phyloP scores from a whole-genome alignment of 2,888 invertebrate genomes.

The Hemithea aestivaria region DNA sequence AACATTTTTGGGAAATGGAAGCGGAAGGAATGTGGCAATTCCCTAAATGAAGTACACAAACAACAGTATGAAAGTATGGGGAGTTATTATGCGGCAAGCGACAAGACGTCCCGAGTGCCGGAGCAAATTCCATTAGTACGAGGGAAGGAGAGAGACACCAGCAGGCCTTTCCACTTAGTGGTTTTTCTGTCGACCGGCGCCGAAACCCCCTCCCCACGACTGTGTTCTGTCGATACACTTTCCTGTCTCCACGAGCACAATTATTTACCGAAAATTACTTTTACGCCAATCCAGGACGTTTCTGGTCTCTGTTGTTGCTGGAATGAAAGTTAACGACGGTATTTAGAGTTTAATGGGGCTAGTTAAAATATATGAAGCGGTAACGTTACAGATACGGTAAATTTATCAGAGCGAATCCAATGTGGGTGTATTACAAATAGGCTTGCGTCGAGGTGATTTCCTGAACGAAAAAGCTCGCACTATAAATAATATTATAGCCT shows the following conservation, averaged over 20 bases:
- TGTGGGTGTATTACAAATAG: conserved; percentile 31
- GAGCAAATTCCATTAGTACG: conserved; percentile 53
- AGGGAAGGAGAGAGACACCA: conserved; percentile 36
- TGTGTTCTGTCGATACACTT: conserved; percentile 33
- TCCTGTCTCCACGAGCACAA: conserved; percentile 26
- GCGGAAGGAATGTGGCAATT: conserved; percentile 5
- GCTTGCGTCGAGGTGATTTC: conserved; percentile 42
- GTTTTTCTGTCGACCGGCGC: conserved; percentile 43
- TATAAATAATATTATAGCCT: conserved; percentile 44
- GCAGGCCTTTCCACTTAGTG: conserved; percentile 50
- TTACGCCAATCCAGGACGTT: conserved; percentile 3
- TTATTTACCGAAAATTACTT: conserved; percentile 27
- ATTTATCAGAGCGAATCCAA: conserved; percentile 45
- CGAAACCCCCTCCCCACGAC: conserved; percentile 22
- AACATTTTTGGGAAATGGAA: conserved; percentile 3
- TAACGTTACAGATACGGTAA: conserved; percentile 33
- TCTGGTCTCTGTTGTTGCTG: conserved; percentile 1
- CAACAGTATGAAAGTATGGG: conserved; percentile 23
- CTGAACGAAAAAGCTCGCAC: conserved; percentile 42
- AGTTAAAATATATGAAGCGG: conserved; percentile 27
- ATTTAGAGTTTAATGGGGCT: conserved; percentile 30
- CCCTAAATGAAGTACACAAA: conserved; percentile 18
- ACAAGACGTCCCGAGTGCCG: conserved; percentile 34
- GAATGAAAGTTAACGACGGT: conserved; percentile 13
- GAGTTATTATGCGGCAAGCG: conserved; percentile 35